Conservation (phyloP, 2,113 vertebrate genomes). For the Hydrochoerus hydrochaeris region DNA sequence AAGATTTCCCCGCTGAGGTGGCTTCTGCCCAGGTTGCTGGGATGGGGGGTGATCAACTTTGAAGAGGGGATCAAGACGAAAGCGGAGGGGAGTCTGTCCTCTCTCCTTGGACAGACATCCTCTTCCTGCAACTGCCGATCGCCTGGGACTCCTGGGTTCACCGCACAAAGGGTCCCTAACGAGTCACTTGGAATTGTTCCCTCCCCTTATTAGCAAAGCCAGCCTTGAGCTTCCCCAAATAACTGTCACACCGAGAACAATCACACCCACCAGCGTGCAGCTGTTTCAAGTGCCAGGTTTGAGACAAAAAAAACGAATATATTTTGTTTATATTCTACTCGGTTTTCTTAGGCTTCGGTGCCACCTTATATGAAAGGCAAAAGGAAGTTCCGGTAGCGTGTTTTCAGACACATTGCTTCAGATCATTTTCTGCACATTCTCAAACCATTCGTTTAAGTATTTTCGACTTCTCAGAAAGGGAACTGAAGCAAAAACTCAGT, state of each 20-base stretch:
- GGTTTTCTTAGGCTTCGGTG: background rate
- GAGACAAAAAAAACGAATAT: background rate
- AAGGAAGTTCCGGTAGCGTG: background rate
- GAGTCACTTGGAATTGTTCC: background rate
- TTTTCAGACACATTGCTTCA: background rate
- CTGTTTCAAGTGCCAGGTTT: background rate
- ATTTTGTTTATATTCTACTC: background rate
- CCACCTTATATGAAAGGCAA: background rate
- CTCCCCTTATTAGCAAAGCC: background rate
- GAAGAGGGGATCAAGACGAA: slow-evolving; percentile 75
- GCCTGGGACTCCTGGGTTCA: background rate
- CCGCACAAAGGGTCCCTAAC: accelerated
- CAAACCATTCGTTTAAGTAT: background rate
- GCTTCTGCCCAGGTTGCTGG: background rate
- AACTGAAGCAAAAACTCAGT: background rate
- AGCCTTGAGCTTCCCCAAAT: background rate
- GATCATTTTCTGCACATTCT: background rate
- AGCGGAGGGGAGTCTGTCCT: slow-evolving; percentile 72
- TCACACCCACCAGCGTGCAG: background rate
- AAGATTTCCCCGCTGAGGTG: accelerated
- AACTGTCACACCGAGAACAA: no score
- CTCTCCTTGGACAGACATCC: background rate
- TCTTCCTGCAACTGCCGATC: background rate
- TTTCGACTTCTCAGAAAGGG: background rate
- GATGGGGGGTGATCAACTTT: slow-evolving; percentile 59